Base-by-base conservation (phyloP, 2,797 vertebrate genomes). In the Gallinago stenura region DNA sequence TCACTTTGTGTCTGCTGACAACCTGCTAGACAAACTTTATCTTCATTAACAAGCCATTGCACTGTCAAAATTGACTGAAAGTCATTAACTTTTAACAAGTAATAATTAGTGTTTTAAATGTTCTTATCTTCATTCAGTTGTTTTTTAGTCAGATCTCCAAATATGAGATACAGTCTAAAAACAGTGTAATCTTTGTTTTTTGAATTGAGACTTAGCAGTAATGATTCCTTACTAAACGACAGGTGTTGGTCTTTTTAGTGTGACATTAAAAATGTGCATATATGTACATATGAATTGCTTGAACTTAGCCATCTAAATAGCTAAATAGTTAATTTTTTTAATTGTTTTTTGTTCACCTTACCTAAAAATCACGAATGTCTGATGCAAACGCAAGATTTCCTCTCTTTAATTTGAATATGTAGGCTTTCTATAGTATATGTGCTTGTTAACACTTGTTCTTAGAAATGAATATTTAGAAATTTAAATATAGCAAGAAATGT, bases 221-320 rank as follows among this genome's bases (percentile, higher is more conserved):
- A 5, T 48, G 6, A 10, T 79, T 85, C 13, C 19, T 64, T 87
- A 84, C 80, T 88, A 70, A 73, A 75, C 88, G 61, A 54, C 60
- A 53, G 4, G 20, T 83, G 21, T 93, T 65, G n/a, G 50, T 83
- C 33, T 69, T 95, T 87, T 92, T 70, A 73, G 28, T 65, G 15
- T 75, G 83, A 61, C 79, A 66, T 60, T 51, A 48, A 45, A 31
- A 81, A 83, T 68, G 41, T 58, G 43, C 54, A 21, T 85, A 13
- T 46, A 66, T 90, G 15, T 41, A 53, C 30, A 35, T 80, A 60
- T 58, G 26, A 93, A 81, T 76, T 53, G 48, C 21, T 82, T 95
- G 69, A 92, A 90, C 78, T 84, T 92, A 85, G 86, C 79, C 15
- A 43, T 72, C 35, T 73, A 72, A 84, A 80, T 93, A 73, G 19